Evolutionary conservation across 2,797 vertebrate species (phyloP), one percentile per base, ranked within the genome.

Genomic region (Poecile montanus): DNA sequence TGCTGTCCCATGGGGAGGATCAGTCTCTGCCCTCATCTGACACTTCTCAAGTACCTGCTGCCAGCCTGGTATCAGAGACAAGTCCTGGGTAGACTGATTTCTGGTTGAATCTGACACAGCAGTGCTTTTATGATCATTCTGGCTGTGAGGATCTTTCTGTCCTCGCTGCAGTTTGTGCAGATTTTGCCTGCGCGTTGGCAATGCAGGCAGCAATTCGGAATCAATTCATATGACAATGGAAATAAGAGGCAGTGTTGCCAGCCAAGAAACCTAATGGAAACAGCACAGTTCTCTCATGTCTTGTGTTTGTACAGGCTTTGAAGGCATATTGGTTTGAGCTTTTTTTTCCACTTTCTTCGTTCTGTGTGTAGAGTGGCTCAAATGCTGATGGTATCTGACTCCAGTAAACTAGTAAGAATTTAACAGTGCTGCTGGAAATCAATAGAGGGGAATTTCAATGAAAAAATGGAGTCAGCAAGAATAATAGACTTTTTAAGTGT

Each of bases 71-170:
- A 16, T 56, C 62, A 70, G 48, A 58, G 30, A 65, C 14, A 6
- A 58, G 65, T 54, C 61, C 61, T 68, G 62, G 36, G 14, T 2
- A 58, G 72, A 13, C 29, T 6, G 0, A 65, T 40, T 66, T 93
- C 70, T 78, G 70, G 23, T 67, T 3, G 9, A 54, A 58, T 78
- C 25, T 63, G 70, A 5, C 74, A 72, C n/a, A 32, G n/a, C 32
- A 75, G 61, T 81, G 25, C 8, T 40, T 87, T 60, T 74, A 13
- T 68, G 48, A 30, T 70, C 45, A 12, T 91, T 88, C 83, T 78
- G 89, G n/a, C 71, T 78, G 22, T 47, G 66, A 85, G 65, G 42
- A 56, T 75, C 54, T 91, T 96, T 84, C 72, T 95, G 81, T 63
- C 58, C 65, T 76, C 9, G 0, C 66, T 87, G 21, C 51, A 18